Conservation (phyloP, 2,797 vertebrate species). For the Rallus crepitans region DNA sequence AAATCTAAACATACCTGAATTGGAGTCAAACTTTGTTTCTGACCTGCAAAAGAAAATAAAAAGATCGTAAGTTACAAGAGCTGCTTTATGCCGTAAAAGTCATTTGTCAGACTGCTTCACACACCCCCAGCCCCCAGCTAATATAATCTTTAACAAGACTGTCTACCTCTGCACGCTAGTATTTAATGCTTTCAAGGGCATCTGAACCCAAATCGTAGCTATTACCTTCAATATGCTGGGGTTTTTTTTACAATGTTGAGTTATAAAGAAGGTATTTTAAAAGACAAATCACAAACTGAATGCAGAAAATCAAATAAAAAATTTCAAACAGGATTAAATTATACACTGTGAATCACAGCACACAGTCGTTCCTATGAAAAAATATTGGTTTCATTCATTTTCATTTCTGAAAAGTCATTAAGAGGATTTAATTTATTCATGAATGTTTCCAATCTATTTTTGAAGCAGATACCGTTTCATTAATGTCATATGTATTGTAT, state of each 20-base stretch:
- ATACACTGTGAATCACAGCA: not conserved
- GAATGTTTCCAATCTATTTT: constrained; percentile 65
- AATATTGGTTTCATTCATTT: constrained; percentile 55
- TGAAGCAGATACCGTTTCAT: constrained; percentile 64
- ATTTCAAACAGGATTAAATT: constrained; percentile 18
- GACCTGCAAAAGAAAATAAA: constrained; percentile 86
- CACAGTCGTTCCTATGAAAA: constrained; percentile 17
- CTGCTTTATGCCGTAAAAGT: constrained; percentile 38
- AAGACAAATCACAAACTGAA: constrained; percentile 6
- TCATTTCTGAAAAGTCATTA: constrained; percentile 60
- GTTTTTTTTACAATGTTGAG: not conserved
- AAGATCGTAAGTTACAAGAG: constrained; percentile 58
- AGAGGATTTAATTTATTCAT: constrained; percentile 54
- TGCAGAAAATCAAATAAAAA: not conserved
- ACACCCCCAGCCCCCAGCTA: not conserved
- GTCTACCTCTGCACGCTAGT: not conserved
- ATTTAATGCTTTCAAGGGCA: constrained; percentile 1
- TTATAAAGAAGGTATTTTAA: not conserved
- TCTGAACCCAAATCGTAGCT: not conserved
- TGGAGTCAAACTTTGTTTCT: constrained; percentile 94
- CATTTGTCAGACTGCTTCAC: not conserved
- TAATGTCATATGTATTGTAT: constrained; percentile 62
- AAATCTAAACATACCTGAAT: constrained; percentile 90
- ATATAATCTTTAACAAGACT: not conserved
- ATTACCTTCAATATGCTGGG: not conserved